Conservation (phyloP, 1,140 invertebrate genomes). For the Lysiphlebus fabarum region DNA sequence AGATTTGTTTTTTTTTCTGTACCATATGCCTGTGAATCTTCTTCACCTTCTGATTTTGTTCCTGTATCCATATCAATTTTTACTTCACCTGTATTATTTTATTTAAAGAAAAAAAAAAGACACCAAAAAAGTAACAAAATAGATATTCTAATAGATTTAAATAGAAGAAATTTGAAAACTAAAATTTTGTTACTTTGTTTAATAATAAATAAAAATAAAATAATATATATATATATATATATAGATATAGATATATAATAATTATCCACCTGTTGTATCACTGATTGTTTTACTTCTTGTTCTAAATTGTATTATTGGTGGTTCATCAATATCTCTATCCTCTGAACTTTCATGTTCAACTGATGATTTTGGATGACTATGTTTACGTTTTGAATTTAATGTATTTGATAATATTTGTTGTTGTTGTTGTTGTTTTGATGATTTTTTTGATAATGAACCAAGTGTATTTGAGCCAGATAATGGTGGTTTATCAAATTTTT, state of each 20-base stretch:
- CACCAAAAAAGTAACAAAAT: constrained; percentile 1
- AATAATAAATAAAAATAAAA: constrained; percentile 5
- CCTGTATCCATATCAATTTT: constrained; percentile 66
- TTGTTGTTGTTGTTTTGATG: constrained; percentile 48
- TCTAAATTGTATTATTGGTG: constrained; percentile 63
- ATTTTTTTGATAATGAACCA: constrained; percentile 48
- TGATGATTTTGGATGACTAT: constrained; percentile 84
- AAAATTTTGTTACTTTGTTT: neutral
- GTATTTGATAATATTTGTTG: constrained; percentile 66
- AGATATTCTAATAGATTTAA: neutral
- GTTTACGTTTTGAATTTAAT: constrained; percentile 70
- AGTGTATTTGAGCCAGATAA: constrained; percentile 42
- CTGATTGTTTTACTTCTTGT: constrained; percentile 86
- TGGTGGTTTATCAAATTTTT: constrained; percentile 46
- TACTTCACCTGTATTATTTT: constrained; percentile 42
- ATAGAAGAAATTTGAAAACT: neutral
- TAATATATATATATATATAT: too few species aligned
- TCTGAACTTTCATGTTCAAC: constrained; percentile 73
- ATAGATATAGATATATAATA: too few species aligned
- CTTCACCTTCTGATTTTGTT: constrained; percentile 83
- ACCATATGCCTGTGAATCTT: constrained; percentile 68
- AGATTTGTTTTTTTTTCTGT: constrained; percentile 70
- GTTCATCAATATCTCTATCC: constrained; percentile 47
- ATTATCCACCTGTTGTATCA: constrained; percentile 67
- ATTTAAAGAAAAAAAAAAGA: constrained; percentile 19